These are phyloP conservation scores for Austrofundulus limnaeus DNA, from an alignment of 2,113 vertebrate species.

Conservation along the genomic window DNA sequence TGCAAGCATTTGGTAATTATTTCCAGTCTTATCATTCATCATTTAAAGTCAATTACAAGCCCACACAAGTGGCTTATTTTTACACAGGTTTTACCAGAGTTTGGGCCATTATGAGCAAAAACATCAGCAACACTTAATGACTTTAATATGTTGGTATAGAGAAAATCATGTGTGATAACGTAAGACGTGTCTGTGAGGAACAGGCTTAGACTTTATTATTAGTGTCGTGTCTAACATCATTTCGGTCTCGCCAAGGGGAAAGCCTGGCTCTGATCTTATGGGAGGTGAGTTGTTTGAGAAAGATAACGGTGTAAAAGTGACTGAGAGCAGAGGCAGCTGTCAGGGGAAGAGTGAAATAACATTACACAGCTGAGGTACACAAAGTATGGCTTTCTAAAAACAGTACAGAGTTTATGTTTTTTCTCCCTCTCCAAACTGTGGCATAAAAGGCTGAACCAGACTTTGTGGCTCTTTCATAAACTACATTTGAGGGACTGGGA, in stretches of 20 bases:
- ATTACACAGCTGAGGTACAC: constrained; percentile 9
- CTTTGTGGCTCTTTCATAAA: neutral
- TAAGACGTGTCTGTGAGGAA: neutral
- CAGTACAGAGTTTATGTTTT: neutral
- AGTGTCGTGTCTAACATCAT: constrained; percentile 4
- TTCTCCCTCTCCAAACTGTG: neutral
- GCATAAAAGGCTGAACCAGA: constrained; percentile 7
- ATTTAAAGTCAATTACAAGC: no score
- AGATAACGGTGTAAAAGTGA: constrained; percentile 9
- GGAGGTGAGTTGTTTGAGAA: constrained; percentile 3
- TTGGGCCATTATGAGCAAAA: neutral
- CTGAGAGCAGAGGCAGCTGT: neutral
- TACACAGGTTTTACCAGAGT: neutral
- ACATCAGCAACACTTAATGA: neutral
- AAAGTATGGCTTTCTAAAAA: constrained; percentile 5
- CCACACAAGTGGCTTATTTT: no score
- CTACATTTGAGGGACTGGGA: constrained; percentile 1
- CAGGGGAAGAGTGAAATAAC: neutral
- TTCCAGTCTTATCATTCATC: no score
- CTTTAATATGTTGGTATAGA: no score
- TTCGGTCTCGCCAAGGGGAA: neutral
- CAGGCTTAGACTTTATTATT: constrained; percentile 3
- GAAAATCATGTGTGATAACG: neutral
- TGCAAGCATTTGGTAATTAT: no score
- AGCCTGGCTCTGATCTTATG: constrained; percentile 3